Base-by-base conservation (phyloP, 2,888 invertebrate genomes). In the Ephialtes manifestator region DNA sequence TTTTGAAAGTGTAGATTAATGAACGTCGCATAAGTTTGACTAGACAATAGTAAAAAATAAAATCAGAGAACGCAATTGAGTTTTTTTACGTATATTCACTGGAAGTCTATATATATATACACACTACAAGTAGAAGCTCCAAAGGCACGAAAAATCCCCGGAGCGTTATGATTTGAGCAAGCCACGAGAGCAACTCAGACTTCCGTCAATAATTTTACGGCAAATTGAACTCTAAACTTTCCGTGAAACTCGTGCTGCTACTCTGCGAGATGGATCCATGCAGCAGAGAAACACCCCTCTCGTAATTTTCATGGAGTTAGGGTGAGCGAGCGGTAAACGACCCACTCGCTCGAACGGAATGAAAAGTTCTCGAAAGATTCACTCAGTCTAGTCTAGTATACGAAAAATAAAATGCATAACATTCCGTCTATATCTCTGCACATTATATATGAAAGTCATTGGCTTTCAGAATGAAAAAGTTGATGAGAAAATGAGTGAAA, bases 131-230 rank as follows among this genome's bases (percentile, higher is more conserved):
- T 18, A 24, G 58, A 20, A 46, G 28, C 79, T 43, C 20, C 2
- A 20, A 39, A 7, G 58, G 48, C 81, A 86, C 84, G 90, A 89
- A 90, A 91, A 91, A 92, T 91, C 91, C 93, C 90, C 92, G 90
- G 89, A 92, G 91, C 93, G 91, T 94, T 93, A 93, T 93, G 93
- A 93, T 92, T 92, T 89, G 91, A 90, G 88, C 53, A 90, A 90
- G 87, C 51, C 91, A 87, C 89, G 89, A 53, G 75, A 79, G 39
- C 55, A 78, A 71, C 89, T 90, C 89, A 89, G 90, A 91, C 90
- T 93, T 91, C 89, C 91, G 92, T 92, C 94, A 93, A 93, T 93
- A 92, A 94, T 93, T 94, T 94, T 90, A 92, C 93, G 92, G 90
- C 87, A 91, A 93, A 93, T 94, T 94, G 90, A 90, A 91, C 92